A percentile compares a stretch with the other conserved stretches of the same genome.
phyloP scores from a whole-genome alignment of 2,797 vertebrate genomes.

The Propithecus deckenii region DNA sequence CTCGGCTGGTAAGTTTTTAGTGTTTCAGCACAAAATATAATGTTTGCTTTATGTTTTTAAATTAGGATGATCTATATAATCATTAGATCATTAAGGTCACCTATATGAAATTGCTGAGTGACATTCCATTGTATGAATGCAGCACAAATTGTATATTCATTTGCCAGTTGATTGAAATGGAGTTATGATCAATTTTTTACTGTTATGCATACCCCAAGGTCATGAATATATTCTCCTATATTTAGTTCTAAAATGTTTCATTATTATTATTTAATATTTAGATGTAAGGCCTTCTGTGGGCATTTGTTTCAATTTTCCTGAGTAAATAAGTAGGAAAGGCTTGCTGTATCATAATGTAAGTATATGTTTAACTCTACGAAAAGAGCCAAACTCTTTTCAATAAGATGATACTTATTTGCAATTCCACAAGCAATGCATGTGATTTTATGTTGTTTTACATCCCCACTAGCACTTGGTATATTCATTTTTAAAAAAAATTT shows the following conservation, averaged over 20 bases:
- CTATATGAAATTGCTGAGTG: not conserved
- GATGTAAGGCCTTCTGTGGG: not conserved
- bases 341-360: not conserved
- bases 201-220: not conserved
- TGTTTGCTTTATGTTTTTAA: not conserved
- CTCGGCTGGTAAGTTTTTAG: not conserved
- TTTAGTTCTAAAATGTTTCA: not conserved
- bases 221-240: not conserved
- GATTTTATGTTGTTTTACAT: not conserved
- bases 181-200: not conserved
- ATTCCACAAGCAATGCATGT: not conserved
- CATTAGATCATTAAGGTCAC: not conserved
- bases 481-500: not conserved
- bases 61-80: not conserved
- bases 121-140: not conserved
- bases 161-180: not conserved
- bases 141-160: not conserved
- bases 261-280: not conserved
- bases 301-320: not conserved
- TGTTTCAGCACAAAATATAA: not conserved
- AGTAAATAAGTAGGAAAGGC: not conserved
- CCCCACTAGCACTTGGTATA: not conserved
- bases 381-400: not conserved
- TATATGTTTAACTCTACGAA: not conserved
- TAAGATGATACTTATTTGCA: not conserved